Evolutionary conservation across 2,888 invertebrate species (phyloP).

Genomic region (Tachina lurida): DNA sequence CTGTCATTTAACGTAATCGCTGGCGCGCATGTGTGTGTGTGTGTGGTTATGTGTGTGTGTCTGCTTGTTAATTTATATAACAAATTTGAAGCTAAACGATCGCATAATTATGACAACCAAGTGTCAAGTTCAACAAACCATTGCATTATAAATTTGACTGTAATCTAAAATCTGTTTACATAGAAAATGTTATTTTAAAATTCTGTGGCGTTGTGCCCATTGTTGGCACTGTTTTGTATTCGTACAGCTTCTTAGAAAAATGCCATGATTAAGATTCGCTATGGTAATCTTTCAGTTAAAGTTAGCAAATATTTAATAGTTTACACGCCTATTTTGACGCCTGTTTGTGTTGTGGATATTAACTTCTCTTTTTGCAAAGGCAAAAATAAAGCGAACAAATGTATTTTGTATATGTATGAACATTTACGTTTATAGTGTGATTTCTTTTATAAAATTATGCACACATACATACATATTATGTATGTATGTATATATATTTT

Average conservation of each 20-base stretch:
- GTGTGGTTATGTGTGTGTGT: neutral
- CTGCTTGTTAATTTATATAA: constrained; percentile 46
- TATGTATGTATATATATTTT: too few species aligned
- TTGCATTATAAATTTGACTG: constrained; percentile 49
- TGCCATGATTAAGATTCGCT: constrained; percentile 69
- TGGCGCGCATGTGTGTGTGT: neutral
- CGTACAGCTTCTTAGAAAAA: constrained; percentile 52
- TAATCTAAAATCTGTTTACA: constrained; percentile 57
- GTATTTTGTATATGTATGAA: neutral
- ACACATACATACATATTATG: too few species aligned
- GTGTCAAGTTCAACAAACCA: constrained; percentile 74
- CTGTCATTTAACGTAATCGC: constrained; percentile 22
- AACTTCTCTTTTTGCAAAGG: constrained; percentile 47
- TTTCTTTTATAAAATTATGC: neutral
- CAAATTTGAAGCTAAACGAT: constrained; percentile 42
- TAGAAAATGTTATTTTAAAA: constrained; percentile 31
- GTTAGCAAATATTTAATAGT: constrained; percentile 71
- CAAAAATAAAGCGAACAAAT: neutral
- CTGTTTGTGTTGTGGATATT: constrained; percentile 66
- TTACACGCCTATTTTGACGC: constrained; percentile 71
- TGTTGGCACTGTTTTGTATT: constrained; percentile 30
- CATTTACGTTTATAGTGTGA: constrained; percentile 15
- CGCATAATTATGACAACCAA: constrained; percentile 71
- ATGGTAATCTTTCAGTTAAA: constrained; percentile 67
- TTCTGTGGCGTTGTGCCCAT: constrained; percentile 19